Evolutionary conservation across 2,888 invertebrate genomes (phyloP).

Genomic region (Mechanitis messenoides): DNA sequence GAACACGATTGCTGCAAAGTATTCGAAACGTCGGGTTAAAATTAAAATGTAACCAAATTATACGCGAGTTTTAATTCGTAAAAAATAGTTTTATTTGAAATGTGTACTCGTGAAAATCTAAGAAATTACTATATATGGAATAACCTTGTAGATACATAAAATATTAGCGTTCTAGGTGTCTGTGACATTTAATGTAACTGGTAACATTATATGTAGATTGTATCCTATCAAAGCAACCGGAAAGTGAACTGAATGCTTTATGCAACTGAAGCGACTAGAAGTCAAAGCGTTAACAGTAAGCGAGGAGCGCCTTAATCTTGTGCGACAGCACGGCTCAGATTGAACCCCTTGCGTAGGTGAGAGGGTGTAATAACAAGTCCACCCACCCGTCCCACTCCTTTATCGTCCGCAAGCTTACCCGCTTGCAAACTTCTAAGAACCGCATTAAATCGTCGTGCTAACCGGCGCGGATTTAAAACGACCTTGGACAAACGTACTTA

Average conservation of each 20-base stretch:
- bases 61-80: too few species aligned
- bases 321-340: slow-evolving; percentile 62
- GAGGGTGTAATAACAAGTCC: slow-evolving; percentile 74
- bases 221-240: too few species aligned
- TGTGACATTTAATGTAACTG: too few species aligned
- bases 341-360: slow-evolving; percentile 69
- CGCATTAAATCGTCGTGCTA: slow-evolving; percentile 65
- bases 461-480: slow-evolving; percentile 61
- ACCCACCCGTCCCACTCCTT: slow-evolving; percentile 47
- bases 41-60: too few species aligned
- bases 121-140: too few species aligned
- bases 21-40: too few species aligned
- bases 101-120: background rate
- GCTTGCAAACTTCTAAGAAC: slow-evolving; percentile 65
- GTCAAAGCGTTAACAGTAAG: slow-evolving; percentile 62
- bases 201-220: too few species aligned
- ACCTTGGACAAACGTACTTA: slow-evolving; percentile 42
- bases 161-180: too few species aligned
- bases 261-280: slow-evolving; percentile 52
- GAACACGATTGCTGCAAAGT: too few species aligned
- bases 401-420: slow-evolving; percentile 54
- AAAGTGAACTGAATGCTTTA: slow-evolving; percentile 39
- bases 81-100: too few species aligned
- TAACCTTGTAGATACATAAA: too few species aligned
- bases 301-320: slow-evolving; percentile 69